Evolutionary conservation across 1,140 invertebrate genomes (phyloP), one percentile per base, ranked within the genome.

Genomic region (Liolophura sinensis): DNA sequence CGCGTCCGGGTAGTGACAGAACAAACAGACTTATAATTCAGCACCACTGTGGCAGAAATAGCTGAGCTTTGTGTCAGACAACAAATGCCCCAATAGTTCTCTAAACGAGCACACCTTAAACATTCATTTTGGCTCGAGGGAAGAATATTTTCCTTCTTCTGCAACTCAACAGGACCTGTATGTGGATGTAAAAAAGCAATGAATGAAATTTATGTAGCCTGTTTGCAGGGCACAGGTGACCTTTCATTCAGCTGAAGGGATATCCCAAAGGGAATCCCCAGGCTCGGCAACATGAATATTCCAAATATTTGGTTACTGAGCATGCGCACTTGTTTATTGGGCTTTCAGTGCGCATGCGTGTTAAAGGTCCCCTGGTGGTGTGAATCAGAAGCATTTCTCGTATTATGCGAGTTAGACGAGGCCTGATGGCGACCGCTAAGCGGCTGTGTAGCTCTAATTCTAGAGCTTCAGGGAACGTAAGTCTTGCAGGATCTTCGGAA

Each of bases 401-500:
- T 20, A 20, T 24, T 54, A 24, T 54, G 52, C 24, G 52, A 20
- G 52, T 83, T 78, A 81, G 79, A 81, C 79, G 78, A 78, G 78
- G 69, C 74, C 76, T 79, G 75, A 85, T 85, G 83, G 83, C 83
- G 81, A 78, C 82, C 67, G 72, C 76, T 73, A 83, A 82, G 75
- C 79, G 83, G 73, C 78, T 81, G 69, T 85, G 84, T 79, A 78
- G 79, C 66, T 77, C 76, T 73, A 70, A 70, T 56, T 72, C 76
- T 65, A 40, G 31, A 40, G 31, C 31, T 40, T 40, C 31, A 40
- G 31, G 31, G 31, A 40, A 40, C 31, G 31, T 40, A 40, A 40
- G 31, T 40, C 31, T 40, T 40, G 31, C 31, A 40, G 31, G 31
- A 40, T 40, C 31, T 3, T 40, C 31, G 31, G 31, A 40, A 40